phyloP scores from a whole-genome alignment of 2,797 vertebrate genomes.

The Crax fasciolata region DNA sequence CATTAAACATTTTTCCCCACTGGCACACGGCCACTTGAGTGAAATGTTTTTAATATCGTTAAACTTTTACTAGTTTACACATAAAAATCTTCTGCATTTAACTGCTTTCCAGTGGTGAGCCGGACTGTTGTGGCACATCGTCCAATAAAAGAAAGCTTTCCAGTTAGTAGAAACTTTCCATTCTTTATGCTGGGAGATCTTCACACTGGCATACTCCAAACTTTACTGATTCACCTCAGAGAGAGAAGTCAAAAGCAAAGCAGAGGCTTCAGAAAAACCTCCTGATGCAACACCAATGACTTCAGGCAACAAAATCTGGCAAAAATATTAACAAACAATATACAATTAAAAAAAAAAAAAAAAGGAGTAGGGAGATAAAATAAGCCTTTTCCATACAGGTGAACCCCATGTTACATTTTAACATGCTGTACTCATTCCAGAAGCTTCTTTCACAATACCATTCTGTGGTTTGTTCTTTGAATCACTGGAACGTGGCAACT shows the following conservation, averaged over 20 bases:
- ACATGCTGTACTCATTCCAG: not conserved
- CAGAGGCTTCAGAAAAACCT: not conserved
- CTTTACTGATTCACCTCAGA: not conserved
- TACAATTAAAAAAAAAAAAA: not conserved
- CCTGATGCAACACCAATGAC: not conserved
- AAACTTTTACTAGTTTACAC: constrained; percentile 58
- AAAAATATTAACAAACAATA: not conserved
- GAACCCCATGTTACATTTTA: constrained; percentile 30
- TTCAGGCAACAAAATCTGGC: not conserved
- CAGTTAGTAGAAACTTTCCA: constrained; percentile 30
- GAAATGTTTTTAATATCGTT: constrained; percentile 48
- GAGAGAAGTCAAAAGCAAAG: not conserved
- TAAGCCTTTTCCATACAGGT: not conserved
- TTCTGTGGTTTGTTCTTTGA: constrained; percentile 28
- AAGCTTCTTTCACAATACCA: constrained; percentile 16
- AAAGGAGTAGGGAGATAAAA: not conserved
- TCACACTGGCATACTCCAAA: not conserved
- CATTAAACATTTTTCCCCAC: constrained; percentile 34
- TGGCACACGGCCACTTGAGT: constrained; percentile 13
- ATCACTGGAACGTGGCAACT: constrained; percentile 57
- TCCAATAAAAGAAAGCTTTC: constrained; percentile 36
- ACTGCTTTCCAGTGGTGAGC: constrained; percentile 36
- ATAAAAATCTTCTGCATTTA: constrained; percentile 47
- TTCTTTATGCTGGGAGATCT: constrained; percentile 10
- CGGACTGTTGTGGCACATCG: not conserved